These are phyloP conservation scores for Pitangus sulphuratus DNA, from an alignment of 2,797 vertebrate species.

Conservation along the genomic window DNA sequence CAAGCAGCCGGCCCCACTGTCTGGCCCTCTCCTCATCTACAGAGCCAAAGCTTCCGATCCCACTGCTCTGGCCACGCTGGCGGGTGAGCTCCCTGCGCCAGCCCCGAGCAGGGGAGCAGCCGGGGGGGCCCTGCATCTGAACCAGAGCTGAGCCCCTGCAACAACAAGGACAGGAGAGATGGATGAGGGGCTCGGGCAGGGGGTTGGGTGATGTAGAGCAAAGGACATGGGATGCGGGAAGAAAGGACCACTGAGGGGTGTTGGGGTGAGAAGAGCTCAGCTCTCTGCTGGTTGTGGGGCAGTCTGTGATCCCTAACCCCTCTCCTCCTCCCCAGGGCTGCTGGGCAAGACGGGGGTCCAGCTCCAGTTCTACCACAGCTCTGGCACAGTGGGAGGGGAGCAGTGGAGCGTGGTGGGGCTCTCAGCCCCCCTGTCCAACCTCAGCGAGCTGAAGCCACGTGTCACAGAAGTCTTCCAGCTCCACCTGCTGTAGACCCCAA, in stretches of 20 bases:
- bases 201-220: background rate
- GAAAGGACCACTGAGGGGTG: background rate
- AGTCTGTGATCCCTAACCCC: background rate
- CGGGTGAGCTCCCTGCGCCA: conserved; percentile 73
- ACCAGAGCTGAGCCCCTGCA: background rate
- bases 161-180: background rate
- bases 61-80: conserved; percentile 76
- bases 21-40: conserved; percentile 85
- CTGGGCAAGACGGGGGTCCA: conserved; percentile 79
- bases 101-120: background rate
- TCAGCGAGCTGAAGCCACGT: conserved; percentile 77
- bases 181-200: background rate
- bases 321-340: conserved; percentile 75
- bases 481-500: conserved; percentile 71
- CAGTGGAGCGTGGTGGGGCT: conserved; percentile 86
- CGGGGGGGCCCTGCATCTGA: rapidly evolving
- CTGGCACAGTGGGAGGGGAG: conserved; percentile 72
- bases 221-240: background rate
- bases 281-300: background rate
- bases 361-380: conserved; percentile 87
- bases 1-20: conserved; percentile 83
- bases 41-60: conserved; percentile 70
- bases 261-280: background rate
- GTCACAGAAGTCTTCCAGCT: conserved; percentile 84
- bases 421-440: conserved; percentile 78